Conservation (phyloP, 2,797 vertebrate species). For the Pangasius macronema region DNA sequence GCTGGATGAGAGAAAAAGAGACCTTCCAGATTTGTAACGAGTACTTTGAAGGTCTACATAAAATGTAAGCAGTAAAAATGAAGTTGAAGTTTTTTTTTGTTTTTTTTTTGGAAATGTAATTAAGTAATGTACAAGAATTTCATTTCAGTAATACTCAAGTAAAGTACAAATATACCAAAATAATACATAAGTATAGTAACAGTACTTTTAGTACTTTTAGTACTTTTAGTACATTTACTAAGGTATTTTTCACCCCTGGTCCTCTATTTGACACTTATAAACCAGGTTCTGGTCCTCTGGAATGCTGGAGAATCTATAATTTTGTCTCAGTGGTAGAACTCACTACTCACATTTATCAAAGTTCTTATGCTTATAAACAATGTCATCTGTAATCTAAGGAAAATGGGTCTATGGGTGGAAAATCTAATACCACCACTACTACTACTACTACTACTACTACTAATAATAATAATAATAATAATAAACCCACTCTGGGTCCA, state of each 20-base stretch:
- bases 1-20: background rate
- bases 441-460: background rate
- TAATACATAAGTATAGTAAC: background rate
- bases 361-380: background rate
- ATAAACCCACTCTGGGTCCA: background rate
- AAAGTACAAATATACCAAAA: background rate
- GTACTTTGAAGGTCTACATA: background rate
- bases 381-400: background rate
- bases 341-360: background rate
- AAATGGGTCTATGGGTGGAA: background rate
- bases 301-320: background rate
- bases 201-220: background rate
- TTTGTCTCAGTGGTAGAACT: background rate
- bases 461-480: background rate
- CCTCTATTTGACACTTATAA: background rate
- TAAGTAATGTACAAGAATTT: background rate
- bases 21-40: background rate
- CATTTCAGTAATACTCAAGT: background rate
- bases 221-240: background rate
- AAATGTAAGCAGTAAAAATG: background rate
- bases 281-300: background rate
- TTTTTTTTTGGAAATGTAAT: background rate
- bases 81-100: too few relatives aligned
- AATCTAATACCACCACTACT: too few relatives aligned
- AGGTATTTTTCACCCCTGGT: background rate